Conservation (phyloP, 1,140 invertebrate species). For the Rhysida immarginata region DNA sequence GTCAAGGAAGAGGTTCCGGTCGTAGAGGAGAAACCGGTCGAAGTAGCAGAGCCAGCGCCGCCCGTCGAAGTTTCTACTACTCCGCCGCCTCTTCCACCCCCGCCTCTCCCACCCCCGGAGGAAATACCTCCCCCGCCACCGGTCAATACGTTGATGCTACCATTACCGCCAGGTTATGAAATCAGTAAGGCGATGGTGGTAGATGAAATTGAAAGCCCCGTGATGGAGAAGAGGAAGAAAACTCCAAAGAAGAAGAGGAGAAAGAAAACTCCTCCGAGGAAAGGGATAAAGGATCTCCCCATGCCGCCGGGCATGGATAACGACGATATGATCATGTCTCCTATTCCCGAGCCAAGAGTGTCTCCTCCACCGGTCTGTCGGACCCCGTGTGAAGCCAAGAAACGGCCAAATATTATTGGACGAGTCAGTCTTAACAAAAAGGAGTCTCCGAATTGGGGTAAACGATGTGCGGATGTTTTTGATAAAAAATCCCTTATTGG, state of each 20-base stretch:
- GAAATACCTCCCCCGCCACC: constrained; percentile 11
- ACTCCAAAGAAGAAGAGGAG: too few species aligned
- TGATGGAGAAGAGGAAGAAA: not conserved
- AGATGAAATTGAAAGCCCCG: constrained; percentile 2
- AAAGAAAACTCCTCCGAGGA: constrained; percentile 2
- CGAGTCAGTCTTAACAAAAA: constrained; percentile 32
- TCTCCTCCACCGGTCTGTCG: not conserved
- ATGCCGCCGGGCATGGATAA: constrained; percentile 57
- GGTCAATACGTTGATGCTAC: constrained; percentile 44
- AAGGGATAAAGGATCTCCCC: constrained; percentile 56
- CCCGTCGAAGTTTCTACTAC: constrained; percentile 10
- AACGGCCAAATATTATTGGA: constrained; percentile 19
- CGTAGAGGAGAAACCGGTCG: too few species aligned
- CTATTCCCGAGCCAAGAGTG: constrained; percentile 10
- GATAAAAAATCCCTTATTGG: constrained; percentile 89
- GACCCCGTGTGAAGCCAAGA: constrained; percentile 23
- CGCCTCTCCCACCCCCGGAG: not conserved
- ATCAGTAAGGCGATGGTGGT: constrained; percentile 40
- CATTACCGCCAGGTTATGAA: constrained; percentile 68
- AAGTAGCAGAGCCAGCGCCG: not conserved
- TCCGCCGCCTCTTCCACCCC: constrained; percentile 8
- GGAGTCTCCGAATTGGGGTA: constrained; percentile 63
- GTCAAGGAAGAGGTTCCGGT: too few species aligned
- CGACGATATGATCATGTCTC: constrained; percentile 19
- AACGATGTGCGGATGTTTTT: constrained; percentile 88